Percentiles rank a stretch among this genome's conserved stretches.
Conservation (phyloP, 2,797 vertebrate species). For the Argya squamiceps region DNA sequence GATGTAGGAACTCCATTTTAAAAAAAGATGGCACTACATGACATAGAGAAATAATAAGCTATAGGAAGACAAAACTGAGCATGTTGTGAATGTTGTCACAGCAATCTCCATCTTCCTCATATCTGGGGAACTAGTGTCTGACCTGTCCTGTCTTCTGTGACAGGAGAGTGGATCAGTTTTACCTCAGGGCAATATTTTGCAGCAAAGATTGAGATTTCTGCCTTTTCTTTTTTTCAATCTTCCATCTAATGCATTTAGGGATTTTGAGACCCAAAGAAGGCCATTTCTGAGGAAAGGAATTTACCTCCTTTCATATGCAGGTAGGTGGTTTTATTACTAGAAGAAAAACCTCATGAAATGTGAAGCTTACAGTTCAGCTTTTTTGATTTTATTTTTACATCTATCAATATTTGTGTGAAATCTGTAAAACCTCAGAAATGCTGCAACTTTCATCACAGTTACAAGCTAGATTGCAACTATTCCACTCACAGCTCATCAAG, state of each 20-base stretch:
- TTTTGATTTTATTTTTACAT: neutral
- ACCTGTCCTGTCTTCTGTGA: neutral
- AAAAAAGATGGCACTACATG: neutral
- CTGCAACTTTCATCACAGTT: neutral
- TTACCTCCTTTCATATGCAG: neutral
- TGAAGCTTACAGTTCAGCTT: neutral
- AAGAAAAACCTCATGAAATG: neutral
- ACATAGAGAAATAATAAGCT: neutral
- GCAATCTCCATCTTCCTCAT: neutral
- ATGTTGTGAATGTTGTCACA: neutral
- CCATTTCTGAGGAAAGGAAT: neutral
- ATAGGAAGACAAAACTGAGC: neutral
- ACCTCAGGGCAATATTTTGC: neutral
- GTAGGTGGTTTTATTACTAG: neutral
- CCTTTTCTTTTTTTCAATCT: neutral
- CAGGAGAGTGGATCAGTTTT: neutral
- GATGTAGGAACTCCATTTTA: neutral
- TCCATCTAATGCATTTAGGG: neutral
- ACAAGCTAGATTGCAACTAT: neutral
- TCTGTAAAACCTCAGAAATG: neutral
- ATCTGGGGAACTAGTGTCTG: neutral
- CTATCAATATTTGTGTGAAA: neutral
- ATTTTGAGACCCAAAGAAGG: neutral
- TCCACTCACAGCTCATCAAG: rapidly evolving
- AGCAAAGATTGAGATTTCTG: neutral